Percentiles rank a stretch among this genome's conserved stretches.
Evolutionary conservation across 2,888 invertebrate species (phyloP).

Genomic region (Plagiodera versicolora): DNA sequence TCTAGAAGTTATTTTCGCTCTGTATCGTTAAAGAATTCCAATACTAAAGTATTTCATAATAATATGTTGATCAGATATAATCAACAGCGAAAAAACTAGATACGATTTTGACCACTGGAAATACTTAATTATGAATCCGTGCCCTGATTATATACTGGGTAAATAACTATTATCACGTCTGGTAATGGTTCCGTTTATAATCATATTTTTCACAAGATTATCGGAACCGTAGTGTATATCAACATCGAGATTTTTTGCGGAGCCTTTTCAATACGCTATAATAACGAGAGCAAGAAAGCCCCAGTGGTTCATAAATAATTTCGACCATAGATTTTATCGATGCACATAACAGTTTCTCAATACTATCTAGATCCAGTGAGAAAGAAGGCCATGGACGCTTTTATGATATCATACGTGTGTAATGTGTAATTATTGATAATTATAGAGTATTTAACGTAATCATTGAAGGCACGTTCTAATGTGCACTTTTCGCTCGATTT

Average conservation of each 20-base stretch:
- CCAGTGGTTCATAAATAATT: constrained; percentile 12
- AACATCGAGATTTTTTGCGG: neutral
- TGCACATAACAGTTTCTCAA: constrained; percentile 19
- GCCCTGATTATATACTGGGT: no score
- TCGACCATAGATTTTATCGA: constrained; percentile 19
- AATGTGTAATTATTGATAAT: constrained; percentile 29
- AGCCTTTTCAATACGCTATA: neutral
- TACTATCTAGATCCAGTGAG: constrained; percentile 15
- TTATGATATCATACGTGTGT: constrained; percentile 25
- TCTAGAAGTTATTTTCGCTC: no score
- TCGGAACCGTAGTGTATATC: neutral
- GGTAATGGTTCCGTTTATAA: no score
- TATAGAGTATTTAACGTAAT: constrained; percentile 25
- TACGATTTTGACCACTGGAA: no score
- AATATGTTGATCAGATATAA: no score
- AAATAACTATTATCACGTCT: no score
- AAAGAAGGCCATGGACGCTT: constrained; percentile 28
- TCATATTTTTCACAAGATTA: neutral
- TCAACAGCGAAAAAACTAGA: no score
- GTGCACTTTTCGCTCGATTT: constrained; percentile 17
- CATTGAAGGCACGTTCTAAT: constrained; percentile 28
- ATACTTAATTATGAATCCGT: no score
- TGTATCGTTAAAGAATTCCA: no score
- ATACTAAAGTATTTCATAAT: no score
- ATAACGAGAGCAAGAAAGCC: neutral